Evolutionary conservation across 2,113 vertebrate genomes (phyloP), one percentile per base, ranked within the genome.

Genomic region (Orthonyx spaldingii): DNA sequence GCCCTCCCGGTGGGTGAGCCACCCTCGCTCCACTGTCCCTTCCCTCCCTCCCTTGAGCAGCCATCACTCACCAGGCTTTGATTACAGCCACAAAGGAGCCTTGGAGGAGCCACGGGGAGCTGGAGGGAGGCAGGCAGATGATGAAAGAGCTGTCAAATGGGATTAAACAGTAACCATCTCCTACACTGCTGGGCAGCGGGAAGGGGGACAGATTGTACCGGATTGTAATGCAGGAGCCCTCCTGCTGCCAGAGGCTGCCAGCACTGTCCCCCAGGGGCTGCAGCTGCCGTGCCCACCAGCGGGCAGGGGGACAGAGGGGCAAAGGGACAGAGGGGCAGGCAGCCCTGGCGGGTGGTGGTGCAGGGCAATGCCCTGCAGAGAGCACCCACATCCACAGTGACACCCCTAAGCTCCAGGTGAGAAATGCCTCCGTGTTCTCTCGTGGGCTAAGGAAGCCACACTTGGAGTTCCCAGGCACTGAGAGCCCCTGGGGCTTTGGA

Each of bases 91-190:
- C 97, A 97, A 97, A 97, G 94, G 70, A 94, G 89, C 90, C 96
- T 97, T 97, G 97, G 96, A 97, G 81, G 92, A 97, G 68, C 89
- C 92, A 93, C 2, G 23, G 96, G 63, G 91, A 93, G 94, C 91
- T 94, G 95, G 87, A 96, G 92, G 87, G 89, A 96, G 87, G 94
- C 89, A 95, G 96, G 90, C 91, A 91, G 93, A 95, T 96, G 97
- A 97, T 97, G 96, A 97, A 97, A 97, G 97, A 97, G 93, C 97
- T 97, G 97, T 97, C 97, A 97, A 94, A 94, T 66, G 82, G 97
- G 96, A 97, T 97, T 97, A 97, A 97, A 95, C 97, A 97, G 95
- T 46, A 95, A 96, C 90, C 89, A 15, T 95, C 95, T 97, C 93
- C 91, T 72, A 70, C 90, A 92, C 93, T 78, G 88, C 93, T 96